These are phyloP conservation scores for Platalea minor DNA, from an alignment of 2,797 vertebrate genomes.

Conservation along the genomic window DNA sequence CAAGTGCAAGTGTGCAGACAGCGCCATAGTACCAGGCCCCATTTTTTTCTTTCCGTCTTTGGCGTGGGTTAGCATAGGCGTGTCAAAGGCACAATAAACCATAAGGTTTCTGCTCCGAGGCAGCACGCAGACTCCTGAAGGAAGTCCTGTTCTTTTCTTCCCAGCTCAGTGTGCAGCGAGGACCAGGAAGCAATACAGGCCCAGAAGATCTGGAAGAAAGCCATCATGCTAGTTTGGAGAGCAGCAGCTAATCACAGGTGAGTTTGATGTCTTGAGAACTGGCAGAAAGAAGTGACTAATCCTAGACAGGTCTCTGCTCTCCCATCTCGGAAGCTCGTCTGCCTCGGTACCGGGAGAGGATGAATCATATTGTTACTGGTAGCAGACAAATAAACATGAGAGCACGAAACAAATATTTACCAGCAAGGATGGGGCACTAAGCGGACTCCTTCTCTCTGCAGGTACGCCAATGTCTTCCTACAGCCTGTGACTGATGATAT, in stretches of 20 bases:
- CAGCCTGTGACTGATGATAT: slow-evolving; percentile 98
- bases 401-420: background rate
- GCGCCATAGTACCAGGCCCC: background rate
- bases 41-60: background rate
- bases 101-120: background rate
- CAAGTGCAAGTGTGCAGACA: background rate
- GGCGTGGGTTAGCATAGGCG: background rate
- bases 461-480: slow-evolving; percentile 97
- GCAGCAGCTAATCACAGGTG: slow-evolving; percentile 98
- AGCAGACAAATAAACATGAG: background rate
- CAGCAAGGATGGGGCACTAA: background rate
- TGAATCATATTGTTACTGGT: background rate
- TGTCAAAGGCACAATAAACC: background rate
- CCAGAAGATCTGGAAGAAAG: slow-evolving; percentile 99
- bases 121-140: background rate
- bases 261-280: slow-evolving; percentile 26
- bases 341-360: background rate
- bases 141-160: background rate
- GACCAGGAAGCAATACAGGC: slow-evolving; percentile 97
- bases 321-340: background rate
- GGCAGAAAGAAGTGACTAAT: slow-evolving; percentile 32
- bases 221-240: slow-evolving; percentile 98
- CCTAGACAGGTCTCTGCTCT: background rate
- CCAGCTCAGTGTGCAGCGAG: slow-evolving; percentile 93
- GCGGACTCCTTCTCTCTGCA: slow-evolving; percentile 58